A percentile compares a stretch with the other conserved stretches of the same genome.
Conservation (phyloP, 2,888 invertebrate species). For the Zaprionus obscuricornis region DNA sequence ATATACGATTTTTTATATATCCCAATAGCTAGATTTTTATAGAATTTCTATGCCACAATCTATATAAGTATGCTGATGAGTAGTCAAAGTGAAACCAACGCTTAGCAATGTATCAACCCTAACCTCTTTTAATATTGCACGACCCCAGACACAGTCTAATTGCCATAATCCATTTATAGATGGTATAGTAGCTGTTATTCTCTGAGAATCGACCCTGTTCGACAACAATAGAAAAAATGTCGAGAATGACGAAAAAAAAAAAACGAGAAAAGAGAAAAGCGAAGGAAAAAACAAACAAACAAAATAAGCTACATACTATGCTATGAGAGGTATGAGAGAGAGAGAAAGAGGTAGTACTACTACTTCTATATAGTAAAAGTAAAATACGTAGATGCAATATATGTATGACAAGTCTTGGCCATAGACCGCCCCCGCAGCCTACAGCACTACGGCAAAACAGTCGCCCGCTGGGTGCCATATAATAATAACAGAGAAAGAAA, state of each 20-base stretch:
- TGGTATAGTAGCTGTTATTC: slow-evolving; percentile 59
- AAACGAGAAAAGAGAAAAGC: slow-evolving; percentile 20
- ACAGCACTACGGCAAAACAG: slow-evolving; percentile 16
- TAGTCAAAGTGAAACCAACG: no score
- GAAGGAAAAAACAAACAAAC: slow-evolving; percentile 40
- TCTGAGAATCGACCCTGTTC: slow-evolving; percentile 45
- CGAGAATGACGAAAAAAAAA: slow-evolving; percentile 37
- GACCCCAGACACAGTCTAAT: slow-evolving; percentile 73
- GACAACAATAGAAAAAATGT: slow-evolving; percentile 29
- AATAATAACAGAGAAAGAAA: no score
- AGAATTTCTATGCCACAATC: no score
- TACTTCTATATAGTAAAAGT: background rate
- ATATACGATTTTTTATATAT: no score
- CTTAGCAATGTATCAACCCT: no score
- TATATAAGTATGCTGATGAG: no score
- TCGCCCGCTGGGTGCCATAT: slow-evolving; percentile 50
- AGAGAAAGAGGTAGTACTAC: slow-evolving; percentile 33
- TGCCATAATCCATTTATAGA: slow-evolving; percentile 83
- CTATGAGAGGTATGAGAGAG: no score
- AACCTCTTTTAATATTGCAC: background rate
- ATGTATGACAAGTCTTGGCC: slow-evolving; percentile 60
- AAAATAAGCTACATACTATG: slow-evolving; percentile 35
- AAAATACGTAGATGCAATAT: slow-evolving; percentile 46
- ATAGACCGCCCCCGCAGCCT: slow-evolving; percentile 10
- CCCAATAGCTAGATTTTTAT: no score